phyloP scores from a whole-genome alignment of 2,888 invertebrate genomes.

The Scotopteryx bipunctaria region DNA sequence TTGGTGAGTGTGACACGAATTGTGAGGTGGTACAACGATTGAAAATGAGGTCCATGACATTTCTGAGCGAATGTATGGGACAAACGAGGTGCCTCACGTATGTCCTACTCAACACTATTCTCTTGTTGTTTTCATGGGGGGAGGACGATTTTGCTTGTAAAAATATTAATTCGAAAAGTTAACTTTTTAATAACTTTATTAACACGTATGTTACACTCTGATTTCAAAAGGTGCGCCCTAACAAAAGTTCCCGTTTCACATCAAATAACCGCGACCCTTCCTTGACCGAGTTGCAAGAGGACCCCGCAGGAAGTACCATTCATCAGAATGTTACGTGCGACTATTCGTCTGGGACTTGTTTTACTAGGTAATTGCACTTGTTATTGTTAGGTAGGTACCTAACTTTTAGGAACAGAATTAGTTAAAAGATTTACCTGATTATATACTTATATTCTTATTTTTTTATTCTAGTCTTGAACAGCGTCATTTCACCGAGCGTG shows the following conservation, averaged over 20 bases:
- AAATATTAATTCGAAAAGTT: neutral
- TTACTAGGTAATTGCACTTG: slow-evolving; percentile 58
- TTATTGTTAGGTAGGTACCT: neutral
- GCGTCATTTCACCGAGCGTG: slow-evolving; percentile 46
- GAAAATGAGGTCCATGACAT: too few relatives aligned
- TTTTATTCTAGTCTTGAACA: slow-evolving; percentile 57
- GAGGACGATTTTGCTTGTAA: neutral
- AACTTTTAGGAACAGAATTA: neutral
- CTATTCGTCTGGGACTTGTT: slow-evolving; percentile 54
- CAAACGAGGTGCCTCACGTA: too few relatives aligned
- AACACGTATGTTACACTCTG: neutral
- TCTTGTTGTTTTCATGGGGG: slow-evolving; percentile 1
- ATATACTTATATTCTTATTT: too few relatives aligned
- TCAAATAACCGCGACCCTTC: slow-evolving; percentile 15
- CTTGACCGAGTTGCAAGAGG: slow-evolving; percentile 34
- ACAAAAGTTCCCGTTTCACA: slow-evolving; percentile 3
- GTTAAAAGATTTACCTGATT: too few relatives aligned
- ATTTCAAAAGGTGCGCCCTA: neutral
- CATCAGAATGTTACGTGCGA: slow-evolving; percentile 57
- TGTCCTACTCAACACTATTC: too few relatives aligned
- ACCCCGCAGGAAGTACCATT: slow-evolving; percentile 47
- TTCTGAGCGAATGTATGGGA: too few relatives aligned
- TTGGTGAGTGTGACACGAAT: too few relatives aligned
- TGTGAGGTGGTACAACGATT: too few relatives aligned
- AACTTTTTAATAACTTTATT: neutral